These are phyloP conservation scores for Sebastes dallii DNA, from an alignment of 2,797 vertebrate species.

Conservation along the genomic window DNA sequence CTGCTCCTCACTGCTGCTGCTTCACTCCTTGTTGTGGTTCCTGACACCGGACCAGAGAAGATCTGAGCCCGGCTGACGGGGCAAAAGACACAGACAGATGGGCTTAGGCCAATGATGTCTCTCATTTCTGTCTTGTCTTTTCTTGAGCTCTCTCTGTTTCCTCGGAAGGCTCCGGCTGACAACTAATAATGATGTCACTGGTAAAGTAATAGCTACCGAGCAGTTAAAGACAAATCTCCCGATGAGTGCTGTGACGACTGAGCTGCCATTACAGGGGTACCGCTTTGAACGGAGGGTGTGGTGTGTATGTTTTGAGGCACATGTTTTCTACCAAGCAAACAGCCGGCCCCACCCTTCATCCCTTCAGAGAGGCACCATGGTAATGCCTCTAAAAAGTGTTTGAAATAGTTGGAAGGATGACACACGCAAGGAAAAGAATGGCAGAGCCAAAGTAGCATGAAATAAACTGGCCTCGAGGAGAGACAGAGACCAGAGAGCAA, in stretches of 20 bases:
- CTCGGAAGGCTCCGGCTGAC: not conserved
- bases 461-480: slow-evolving; percentile 68
- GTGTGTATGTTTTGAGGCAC: slow-evolving; percentile 31
- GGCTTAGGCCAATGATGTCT: not conserved
- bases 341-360: slow-evolving; percentile 49
- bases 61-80: slow-evolving; percentile 17
- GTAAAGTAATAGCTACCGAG: slow-evolving; percentile 24
- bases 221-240: slow-evolving; percentile 23
- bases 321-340: slow-evolving; percentile 47
- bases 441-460: slow-evolving; percentile 61
- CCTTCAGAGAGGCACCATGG: slow-evolving; percentile 45
- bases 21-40: slow-evolving; percentile 53
- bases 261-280: slow-evolving; percentile 19
- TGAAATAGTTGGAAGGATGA: slow-evolving; percentile 74
- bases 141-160: not conserved
- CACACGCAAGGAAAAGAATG: slow-evolving; percentile 68
- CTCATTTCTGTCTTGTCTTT: not conserved
- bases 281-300: slow-evolving; percentile 26
- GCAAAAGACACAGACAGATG: not conserved
- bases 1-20: slow-evolving; percentile 8
- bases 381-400: slow-evolving; percentile 67
- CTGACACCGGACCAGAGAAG: slow-evolving; percentile 30
- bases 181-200: slow-evolving; percentile 14
- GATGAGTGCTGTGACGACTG: slow-evolving; percentile 29
- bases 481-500: slow-evolving; percentile 76